Evolutionary conservation across 1,140 invertebrate genomes (phyloP), one percentile per base, ranked within the genome.

Genomic region (Drosophila bocki): DNA sequence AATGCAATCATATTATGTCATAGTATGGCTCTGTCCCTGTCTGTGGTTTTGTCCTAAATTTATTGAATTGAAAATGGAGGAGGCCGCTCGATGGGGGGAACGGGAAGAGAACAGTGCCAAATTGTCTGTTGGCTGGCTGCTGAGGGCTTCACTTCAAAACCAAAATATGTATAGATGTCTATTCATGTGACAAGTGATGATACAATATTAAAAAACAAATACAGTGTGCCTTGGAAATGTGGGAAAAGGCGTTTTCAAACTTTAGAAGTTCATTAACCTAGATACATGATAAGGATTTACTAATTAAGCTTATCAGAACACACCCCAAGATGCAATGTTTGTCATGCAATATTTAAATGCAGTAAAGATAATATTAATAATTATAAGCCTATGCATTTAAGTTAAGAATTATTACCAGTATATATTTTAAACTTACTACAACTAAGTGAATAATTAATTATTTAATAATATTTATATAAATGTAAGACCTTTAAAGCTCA

Each of bases 1-100:
- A 62, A 63, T 74, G 69, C 69, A 75, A 48, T 75, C 35, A 75
- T 75, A 75, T 75, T 75, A 75, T 75, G 58, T 75, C 71, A 75
- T 47, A 19, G 41, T 41, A 37, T 47, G 1, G 33, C 26, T 15
- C 17, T 39, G 22, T 45, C 68, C 35, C 47, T 41, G 26, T 47
- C 39, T 45, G 15, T 17, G 19, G 26, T 19, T 63, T 72, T 62
- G 69, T 39, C 69, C 48, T 12, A 63, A 41, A 62, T 75, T 75
- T 41, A 61, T 48, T 37, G 33, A 29, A 62, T 19, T 17, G 33
- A 9, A 35, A 26, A 15, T 4, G 33, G 17, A 33, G 44, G 59
- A 39, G 42, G 37, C 17, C 22, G 19, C 11, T 19, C 32, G 32
- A 13, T 33, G 13, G 1, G 32, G 32, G 47, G 51, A n/a, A n/a